These are phyloP conservation scores for Zaprionus obscuricornis DNA, from an alignment of 2,888 invertebrate genomes.

Conservation along the genomic window DNA sequence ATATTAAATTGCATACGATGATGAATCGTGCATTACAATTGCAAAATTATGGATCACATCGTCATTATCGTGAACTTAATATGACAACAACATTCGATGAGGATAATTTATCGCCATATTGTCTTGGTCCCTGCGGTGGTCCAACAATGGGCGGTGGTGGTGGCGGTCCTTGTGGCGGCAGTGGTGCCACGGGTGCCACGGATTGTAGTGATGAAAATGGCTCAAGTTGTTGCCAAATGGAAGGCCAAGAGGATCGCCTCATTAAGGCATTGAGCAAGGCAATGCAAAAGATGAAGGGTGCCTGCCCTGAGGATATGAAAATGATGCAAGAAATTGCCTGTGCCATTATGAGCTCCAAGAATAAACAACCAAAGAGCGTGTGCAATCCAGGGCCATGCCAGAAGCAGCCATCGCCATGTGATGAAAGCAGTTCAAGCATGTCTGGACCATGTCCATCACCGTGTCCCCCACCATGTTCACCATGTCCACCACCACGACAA, in stretches of 20 bases:
- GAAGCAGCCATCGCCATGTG: constrained; percentile 22
- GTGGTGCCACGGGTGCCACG: constrained; percentile 22
- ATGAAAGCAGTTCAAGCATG: constrained; percentile 42
- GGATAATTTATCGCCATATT: constrained; percentile 70
- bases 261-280: constrained; percentile 61
- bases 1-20: constrained; percentile 77
- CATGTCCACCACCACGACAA: constrained; percentile 7
- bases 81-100: constrained; percentile 81
- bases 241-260: constrained; percentile 60
- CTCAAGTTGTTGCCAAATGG: constrained; percentile 35
- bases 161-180: constrained; percentile 11
- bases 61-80: constrained; percentile 73
- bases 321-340: constrained; percentile 70
- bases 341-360: constrained; percentile 59
- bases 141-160: too few relatives aligned
- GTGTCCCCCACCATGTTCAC: not conserved
- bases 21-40: constrained; percentile 73
- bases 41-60: constrained; percentile 79
- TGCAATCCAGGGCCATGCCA: constrained; percentile 49
- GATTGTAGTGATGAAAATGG: constrained; percentile 53
- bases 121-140: constrained; percentile 26
- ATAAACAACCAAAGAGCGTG: constrained; percentile 28
- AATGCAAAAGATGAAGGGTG: constrained; percentile 75
- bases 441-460: constrained; percentile 8
- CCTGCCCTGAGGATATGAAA: constrained; percentile 74